Evolutionary conservation across 2,113 vertebrate species (phyloP).

Genomic region (Coreoperca whiteheadi): DNA sequence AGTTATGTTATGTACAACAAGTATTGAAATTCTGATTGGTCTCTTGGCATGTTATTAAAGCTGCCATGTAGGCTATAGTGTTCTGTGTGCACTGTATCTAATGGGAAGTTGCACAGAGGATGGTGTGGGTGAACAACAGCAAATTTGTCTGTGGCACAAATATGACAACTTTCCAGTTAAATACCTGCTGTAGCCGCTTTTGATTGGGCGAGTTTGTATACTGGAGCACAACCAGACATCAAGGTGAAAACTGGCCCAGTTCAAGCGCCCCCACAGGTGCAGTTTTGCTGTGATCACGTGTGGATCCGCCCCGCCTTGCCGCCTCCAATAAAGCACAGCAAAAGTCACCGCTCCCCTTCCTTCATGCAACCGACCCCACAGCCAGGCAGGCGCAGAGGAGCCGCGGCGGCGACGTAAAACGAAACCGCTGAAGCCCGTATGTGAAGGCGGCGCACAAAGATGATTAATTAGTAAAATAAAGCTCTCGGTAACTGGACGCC

Average conservation of each 20-base stretch:
- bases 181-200: background rate
- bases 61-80: too few species aligned
- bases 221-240: too few species aligned
- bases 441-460: slow-evolving; percentile 11
- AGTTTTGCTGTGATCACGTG: slow-evolving; percentile 61
- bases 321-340: slow-evolving; percentile 76
- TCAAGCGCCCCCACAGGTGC: slow-evolving; percentile 76
- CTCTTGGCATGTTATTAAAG: too few species aligned
- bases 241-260: slow-evolving; percentile 16
- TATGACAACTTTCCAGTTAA: background rate
- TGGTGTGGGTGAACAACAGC: too few species aligned
- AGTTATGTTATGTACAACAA: too few species aligned
- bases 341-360: slow-evolving; percentile 62
- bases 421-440: slow-evolving; percentile 42
- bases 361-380: slow-evolving; percentile 20
- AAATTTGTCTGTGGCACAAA: too few species aligned
- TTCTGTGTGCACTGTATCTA: too few species aligned
- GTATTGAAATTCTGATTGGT: too few species aligned
- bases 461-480: slow-evolving; percentile 64
- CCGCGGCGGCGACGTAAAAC: slow-evolving; percentile 36
- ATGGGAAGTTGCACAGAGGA: too few species aligned
- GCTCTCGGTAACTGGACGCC: slow-evolving; percentile 55
- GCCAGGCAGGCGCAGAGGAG: background rate
- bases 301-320: slow-evolving; percentile 68
- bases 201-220: background rate